A percentile compares a stretch with the other conserved stretches of the same genome.
phyloP scores from a whole-genome alignment of 2,113 vertebrate genomes.

The Prunella himalayana region DNA sequence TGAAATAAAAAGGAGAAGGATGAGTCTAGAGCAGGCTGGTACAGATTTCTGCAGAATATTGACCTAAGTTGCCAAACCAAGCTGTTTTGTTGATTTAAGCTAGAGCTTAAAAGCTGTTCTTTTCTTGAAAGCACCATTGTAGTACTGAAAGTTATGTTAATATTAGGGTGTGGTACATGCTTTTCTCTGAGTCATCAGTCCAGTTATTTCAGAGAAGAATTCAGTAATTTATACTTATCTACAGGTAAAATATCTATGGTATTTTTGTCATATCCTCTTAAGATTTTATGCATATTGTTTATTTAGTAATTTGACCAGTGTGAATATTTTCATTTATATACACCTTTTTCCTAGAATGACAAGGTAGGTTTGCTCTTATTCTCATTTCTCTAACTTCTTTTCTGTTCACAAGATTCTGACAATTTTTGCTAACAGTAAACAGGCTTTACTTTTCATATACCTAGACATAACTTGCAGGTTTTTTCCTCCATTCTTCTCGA shows the following conservation, averaged over 20 bases:
- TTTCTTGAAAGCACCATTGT: background rate
- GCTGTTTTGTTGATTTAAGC: background rate
- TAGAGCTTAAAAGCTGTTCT: background rate
- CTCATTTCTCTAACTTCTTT: background rate
- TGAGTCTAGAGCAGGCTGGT: background rate
- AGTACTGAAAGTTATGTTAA: background rate
- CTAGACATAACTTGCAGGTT: background rate
- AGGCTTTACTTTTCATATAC: background rate
- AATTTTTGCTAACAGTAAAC: background rate
- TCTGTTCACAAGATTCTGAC: background rate
- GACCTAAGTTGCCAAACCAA: background rate
- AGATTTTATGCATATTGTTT: background rate
- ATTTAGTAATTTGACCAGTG: background rate
- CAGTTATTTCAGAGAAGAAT: background rate
- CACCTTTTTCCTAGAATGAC: background rate
- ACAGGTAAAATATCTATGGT: background rate
- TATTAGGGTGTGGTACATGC: background rate
- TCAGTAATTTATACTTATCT: background rate
- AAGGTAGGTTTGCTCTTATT: background rate
- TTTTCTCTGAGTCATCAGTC: background rate
- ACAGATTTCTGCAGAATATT: background rate
- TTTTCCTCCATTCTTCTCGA: background rate
- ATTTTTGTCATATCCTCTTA: background rate
- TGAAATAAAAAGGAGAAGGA: background rate
- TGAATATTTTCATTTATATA: background rate